Percentiles rank a stretch among this genome's conserved stretches.
Conservation (phyloP, 2,113 vertebrate genomes). For the Empidonax alnorum region DNA sequence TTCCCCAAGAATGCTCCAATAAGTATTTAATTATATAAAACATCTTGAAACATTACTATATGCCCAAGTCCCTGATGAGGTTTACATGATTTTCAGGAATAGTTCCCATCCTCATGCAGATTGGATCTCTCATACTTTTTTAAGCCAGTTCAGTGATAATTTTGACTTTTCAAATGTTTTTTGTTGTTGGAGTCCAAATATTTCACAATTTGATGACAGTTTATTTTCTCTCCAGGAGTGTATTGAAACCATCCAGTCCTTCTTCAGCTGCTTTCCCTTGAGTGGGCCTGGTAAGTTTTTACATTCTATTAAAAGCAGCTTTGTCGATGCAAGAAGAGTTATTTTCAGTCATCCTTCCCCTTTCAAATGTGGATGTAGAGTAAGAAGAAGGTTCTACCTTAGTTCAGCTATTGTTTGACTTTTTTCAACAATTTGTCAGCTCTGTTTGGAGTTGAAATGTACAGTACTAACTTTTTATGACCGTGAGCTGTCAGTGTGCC, state of each 20-base stretch:
- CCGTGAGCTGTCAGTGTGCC: background rate
- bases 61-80: background rate
- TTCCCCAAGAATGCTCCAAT: background rate
- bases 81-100: background rate
- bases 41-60: background rate
- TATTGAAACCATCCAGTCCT: background rate
- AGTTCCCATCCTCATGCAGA: background rate
- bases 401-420: background rate
- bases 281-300: slow-evolving; percentile 53
- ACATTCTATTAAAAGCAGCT: background rate
- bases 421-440: background rate
- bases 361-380: background rate
- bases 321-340: background rate
- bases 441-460: background rate
- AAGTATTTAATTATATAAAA: background rate
- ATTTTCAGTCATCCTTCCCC: background rate
- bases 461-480: background rate
- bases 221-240: slow-evolving; percentile 25
- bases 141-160: background rate
- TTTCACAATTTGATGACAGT: background rate
- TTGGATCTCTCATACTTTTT: background rate
- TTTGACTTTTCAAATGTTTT: background rate
- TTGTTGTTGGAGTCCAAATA: background rate
- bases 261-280: slow-evolving; percentile 1
- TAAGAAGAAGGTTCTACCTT: background rate